Conservation (phyloP, 1,140 invertebrate genomes). For the Drosophila albomicans region DNA sequence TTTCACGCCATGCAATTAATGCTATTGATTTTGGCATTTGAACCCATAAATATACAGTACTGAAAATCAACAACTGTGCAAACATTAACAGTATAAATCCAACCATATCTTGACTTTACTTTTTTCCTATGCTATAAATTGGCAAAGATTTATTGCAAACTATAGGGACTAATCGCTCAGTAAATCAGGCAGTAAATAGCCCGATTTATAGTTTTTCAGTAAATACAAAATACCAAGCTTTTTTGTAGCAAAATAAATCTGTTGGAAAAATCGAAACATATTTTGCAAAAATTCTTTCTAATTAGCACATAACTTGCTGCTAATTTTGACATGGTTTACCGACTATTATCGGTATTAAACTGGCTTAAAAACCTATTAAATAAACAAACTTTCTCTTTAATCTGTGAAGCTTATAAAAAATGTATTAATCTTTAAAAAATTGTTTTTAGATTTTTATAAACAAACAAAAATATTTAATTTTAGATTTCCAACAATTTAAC, state of each 20-base stretch:
- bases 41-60: conserved; percentile 34
- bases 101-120: conserved; percentile 1
- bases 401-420: neutral
- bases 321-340: neutral
- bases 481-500: too few species aligned
- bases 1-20: conserved; percentile 71
- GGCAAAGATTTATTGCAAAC: conserved; percentile 49
- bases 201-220: conserved; percentile 19
- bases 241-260: conserved; percentile 1
- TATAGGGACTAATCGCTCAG: conserved; percentile 66
- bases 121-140: conserved; percentile 38
- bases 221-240: conserved; percentile 23
- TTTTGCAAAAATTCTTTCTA: conserved; percentile 1
- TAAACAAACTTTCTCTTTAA: neutral
- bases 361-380: conserved; percentile 10
- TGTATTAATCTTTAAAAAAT: neutral
- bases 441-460: neutral
- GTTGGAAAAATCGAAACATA: neutral
- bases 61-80: neutral
- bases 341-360: conserved; percentile 1
- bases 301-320: neutral
- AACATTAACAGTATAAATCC: conserved; percentile 37
- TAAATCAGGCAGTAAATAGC: conserved; percentile 58
- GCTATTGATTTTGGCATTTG: conserved; percentile 67
- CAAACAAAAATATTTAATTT: neutral